phyloP scores from a whole-genome alignment of 2,797 vertebrate species.

The Toxotes lorentzi region DNA sequence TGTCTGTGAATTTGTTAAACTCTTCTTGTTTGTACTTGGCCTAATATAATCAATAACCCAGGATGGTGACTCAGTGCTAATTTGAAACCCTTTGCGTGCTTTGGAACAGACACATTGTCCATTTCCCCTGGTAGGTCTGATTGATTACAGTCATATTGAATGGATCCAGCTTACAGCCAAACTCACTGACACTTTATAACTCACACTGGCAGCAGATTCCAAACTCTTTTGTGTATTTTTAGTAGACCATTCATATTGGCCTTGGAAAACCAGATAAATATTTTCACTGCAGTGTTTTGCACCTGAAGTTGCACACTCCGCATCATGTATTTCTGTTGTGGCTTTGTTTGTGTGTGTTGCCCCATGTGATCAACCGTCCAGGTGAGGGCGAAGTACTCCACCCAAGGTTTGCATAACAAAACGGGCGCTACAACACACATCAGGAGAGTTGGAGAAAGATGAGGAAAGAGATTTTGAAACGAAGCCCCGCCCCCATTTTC shows the following conservation, averaged over 20 bases:
- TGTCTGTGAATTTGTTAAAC: neutral
- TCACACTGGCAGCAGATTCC: neutral
- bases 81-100: neutral
- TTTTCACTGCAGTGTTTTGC: constrained; percentile 8
- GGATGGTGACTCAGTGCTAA: neutral
- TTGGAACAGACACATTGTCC: neutral
- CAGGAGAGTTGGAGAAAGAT: constrained; percentile 6
- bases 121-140: neutral
- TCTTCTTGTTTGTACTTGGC: neutral
- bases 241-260: neutral
- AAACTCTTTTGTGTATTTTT: neutral
- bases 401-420: constrained; percentile 48
- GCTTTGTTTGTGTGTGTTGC: constrained; percentile 24
- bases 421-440: constrained; percentile 8
- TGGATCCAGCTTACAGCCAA: neutral
- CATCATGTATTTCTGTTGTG: neutral
- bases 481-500: neutral
- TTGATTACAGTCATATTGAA: neutral
- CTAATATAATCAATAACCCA: neutral
- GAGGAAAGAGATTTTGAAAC: neutral
- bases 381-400: constrained; percentile 15
- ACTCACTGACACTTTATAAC: neutral
- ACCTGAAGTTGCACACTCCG: neutral
- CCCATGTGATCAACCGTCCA: constrained; percentile 29
- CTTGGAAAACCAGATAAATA: neutral